Base-by-base conservation (phyloP, 1,140 invertebrate genomes). In the Coboldia fuscipes region DNA sequence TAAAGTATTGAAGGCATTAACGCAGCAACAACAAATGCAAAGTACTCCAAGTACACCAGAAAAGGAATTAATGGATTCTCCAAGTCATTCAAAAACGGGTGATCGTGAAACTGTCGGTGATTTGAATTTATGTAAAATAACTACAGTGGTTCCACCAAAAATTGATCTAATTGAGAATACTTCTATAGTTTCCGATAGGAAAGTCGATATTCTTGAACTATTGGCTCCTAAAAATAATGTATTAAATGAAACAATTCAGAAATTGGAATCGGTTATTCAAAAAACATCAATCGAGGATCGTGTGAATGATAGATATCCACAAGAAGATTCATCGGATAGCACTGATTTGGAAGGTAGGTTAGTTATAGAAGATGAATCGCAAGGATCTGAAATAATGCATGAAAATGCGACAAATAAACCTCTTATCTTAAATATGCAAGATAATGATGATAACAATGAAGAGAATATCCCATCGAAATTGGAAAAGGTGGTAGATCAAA, bases 271-370 rank as follows among this genome's bases (percentile, higher is more conserved):
- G 24, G 52, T 50, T 27, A 54, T 55, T 28, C 48, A 52, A 33
- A 39, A 47, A 2, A 48, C 47, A 0, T 45, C 50, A 0, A 23
- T 32, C 3, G 21, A 27, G 7, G 24, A 41, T 37, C 10, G 42
- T 37, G 12, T 52, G 44, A n/a, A n/a, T n/a, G n/a, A n/a, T n/a
- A n/a, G n/a, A n/a, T n/a, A n/a, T n/a, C n/a, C n/a, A n/a, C 36
- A 47, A 8, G 51, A 54, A 6, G 64, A 67, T 36, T 65, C 61
- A 0, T 58, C 57, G 2, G 75, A 80, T 40, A 76, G 71, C 37
- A 76, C 72, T 35, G 76, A 79, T 47, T 76, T 72, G 1, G 75
- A 77, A 44, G 61, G 68, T 39, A 61, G 72, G 41, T 61, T 70
- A 18, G 57, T 68, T 3, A 71, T 71, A 29, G 60, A 59, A 28